These are phyloP conservation scores for Pseudopipra pipra DNA, from an alignment of 2,113 vertebrate genomes.

Conservation along the genomic window DNA sequence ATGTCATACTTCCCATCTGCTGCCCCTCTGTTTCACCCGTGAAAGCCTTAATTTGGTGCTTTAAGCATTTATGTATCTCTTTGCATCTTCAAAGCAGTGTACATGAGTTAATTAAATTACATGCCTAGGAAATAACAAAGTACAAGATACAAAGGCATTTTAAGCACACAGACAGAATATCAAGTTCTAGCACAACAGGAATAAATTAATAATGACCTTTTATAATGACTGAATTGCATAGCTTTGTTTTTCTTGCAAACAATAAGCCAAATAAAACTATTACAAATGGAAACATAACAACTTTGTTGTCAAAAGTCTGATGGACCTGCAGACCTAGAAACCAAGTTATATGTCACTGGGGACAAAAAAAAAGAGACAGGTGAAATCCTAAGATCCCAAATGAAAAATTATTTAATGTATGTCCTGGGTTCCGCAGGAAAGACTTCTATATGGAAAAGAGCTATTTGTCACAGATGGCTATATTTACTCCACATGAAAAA, in stretches of 20 bases:
- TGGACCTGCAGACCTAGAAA: not conserved
- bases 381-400: not conserved
- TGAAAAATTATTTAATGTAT: not conserved
- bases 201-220: slow-evolving; percentile 68
- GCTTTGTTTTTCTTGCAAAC: slow-evolving; percentile 11
- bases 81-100: slow-evolving; percentile 59
- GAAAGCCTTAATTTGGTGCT: slow-evolving; percentile 32
- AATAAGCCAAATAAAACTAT: not conserved
- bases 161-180: slow-evolving; percentile 52
- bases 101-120: slow-evolving; percentile 61
- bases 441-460: not conserved
- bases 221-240: slow-evolving; percentile 39
- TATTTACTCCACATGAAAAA: not conserved
- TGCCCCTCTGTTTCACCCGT: not conserved
- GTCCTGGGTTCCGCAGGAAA: not conserved
- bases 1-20: not conserved
- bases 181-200: slow-evolving; percentile 41
- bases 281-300: not conserved
- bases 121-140: slow-evolving; percentile 58
- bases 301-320: not conserved
- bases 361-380: accelerated
- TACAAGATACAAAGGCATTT: slow-evolving; percentile 55
- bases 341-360: not conserved
- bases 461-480: not conserved
- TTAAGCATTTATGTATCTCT: not conserved